Evolutionary conservation across 2,888 invertebrate species (phyloP), one percentile per base, ranked within the genome.

Genomic region (Cantharis rufa): DNA sequence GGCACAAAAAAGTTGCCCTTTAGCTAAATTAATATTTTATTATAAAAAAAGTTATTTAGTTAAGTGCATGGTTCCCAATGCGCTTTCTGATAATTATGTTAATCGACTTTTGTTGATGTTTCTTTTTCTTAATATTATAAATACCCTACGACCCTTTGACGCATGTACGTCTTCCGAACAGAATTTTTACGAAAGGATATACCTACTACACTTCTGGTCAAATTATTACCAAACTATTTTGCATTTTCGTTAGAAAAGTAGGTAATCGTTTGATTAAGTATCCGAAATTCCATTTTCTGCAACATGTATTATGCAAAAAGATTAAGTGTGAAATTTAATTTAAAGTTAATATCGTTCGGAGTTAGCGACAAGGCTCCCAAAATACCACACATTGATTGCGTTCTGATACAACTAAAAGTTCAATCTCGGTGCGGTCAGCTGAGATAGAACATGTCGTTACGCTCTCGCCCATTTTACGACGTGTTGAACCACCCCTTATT

Each of bases 371-470:
- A 72, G 75, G 72, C 66, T 69, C 77, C 78, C 69, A 74, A 75
- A 78, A 78, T 78, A 72, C 78, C 73, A 78, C 78, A 78, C 78
- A 78, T 78, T 78, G 78, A 78, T 78, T 78, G 78, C 78, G 78
- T 78, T 78, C 78, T 75, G 78, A 78, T 78, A 80, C 77, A 74
- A 77, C 75, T 77, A 75, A 48, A 48, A 77, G 77, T 77, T 78
- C 80, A 80, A 80, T 80, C 79, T 80, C 78, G 69, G 66, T 74
- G 80, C 80, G 80, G 80, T 80, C 80, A 80, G 78, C 74, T 71
- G 75, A 75, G 77, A 77, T 75, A 78, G 78, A 76, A 78, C 76
- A 78, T 78, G 78, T 78, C 78, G 78, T 78, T 74, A 80, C 80
- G 77, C 80, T 77, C 78, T 75, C 74, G 71, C 78, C 75, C 73